These are phyloP conservation scores for Trissolcus brochymenae DNA, from an alignment of 2,888 invertebrate species.

Conservation along the genomic window DNA sequence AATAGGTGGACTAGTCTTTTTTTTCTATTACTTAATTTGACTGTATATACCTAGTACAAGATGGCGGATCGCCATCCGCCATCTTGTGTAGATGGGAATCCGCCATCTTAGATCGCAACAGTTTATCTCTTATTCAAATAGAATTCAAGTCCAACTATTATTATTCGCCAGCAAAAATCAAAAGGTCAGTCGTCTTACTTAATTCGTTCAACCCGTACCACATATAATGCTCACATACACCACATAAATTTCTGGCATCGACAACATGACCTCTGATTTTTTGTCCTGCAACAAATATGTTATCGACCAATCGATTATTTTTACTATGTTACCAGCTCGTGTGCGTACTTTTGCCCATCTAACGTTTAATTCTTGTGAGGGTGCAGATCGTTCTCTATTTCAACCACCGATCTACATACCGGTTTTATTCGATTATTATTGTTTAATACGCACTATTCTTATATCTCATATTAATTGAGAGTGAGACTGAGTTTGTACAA, in stretches of 20 bases:
- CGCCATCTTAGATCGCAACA: too few species aligned
- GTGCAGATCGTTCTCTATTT: constrained; percentile 52
- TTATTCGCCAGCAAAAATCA: not conserved
- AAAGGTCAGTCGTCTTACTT: not conserved
- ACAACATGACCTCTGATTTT: constrained; percentile 11
- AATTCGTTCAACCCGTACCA: too few species aligned
- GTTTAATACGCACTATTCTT: constrained; percentile 19
- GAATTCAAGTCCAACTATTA: too few species aligned
- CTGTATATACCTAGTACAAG: too few species aligned
- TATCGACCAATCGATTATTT: not conserved
- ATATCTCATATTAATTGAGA: constrained; percentile 9
- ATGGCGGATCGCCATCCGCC: too few species aligned
- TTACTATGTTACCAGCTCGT: constrained; percentile 45
- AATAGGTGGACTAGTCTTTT: too few species aligned
- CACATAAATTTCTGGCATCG: not conserved
- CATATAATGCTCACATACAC: too few species aligned
- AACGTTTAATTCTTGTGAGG: constrained; percentile 47
- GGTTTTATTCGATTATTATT: constrained; percentile 6
- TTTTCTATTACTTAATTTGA: too few species aligned
- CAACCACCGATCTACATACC: constrained; percentile 37
- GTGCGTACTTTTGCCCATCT: constrained; percentile 58
- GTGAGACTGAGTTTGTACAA: constrained; percentile 24
- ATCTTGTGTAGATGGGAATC: too few species aligned
- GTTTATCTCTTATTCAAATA: too few species aligned
- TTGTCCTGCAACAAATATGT: not conserved